These are phyloP conservation scores for Heterohyrax brucei DNA, from an alignment of 2,797 vertebrate species.

Conservation along the genomic window DNA sequence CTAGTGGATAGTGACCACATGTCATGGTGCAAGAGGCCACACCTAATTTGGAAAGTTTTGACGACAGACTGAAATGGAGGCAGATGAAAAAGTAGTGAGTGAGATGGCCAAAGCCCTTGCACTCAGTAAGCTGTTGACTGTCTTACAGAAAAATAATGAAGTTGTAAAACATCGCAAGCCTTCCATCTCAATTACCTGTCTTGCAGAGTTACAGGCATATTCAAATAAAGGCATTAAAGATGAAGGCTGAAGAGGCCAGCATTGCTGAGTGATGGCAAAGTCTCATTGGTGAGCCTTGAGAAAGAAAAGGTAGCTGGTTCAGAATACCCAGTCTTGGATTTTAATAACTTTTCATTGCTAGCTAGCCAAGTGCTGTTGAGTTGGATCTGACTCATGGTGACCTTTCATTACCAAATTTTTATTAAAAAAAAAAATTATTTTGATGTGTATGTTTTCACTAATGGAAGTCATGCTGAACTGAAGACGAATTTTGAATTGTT, in stretches of 20 bases:
- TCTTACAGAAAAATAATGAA: not conserved
- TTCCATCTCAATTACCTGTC: not conserved
- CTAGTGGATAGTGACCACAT: constrained; percentile 72
- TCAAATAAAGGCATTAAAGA: not conserved
- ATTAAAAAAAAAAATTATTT: no score
- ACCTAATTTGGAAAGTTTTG: constrained; percentile 33
- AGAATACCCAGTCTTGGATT: not conserved
- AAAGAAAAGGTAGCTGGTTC: not conserved
- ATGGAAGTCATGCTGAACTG: no score
- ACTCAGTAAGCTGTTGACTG: not conserved
- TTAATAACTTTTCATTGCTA: no score
- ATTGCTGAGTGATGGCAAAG: not conserved
- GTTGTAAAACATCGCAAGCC: not conserved
- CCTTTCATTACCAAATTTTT: no score
- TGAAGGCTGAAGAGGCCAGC: not conserved
- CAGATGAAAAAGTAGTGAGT: not conserved
- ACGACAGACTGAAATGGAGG: not conserved
- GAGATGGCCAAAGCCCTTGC: rapidly evolving
- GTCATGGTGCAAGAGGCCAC: constrained; percentile 47
- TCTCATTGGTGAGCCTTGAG: not conserved
- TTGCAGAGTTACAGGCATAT: not conserved
- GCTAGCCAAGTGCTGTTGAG: no score
- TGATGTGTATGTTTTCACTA: no score
- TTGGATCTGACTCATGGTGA: no score
- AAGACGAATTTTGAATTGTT: no score